phyloP scores from a whole-genome alignment of 2,888 invertebrate species.

The Esperia sulphurella region DNA sequence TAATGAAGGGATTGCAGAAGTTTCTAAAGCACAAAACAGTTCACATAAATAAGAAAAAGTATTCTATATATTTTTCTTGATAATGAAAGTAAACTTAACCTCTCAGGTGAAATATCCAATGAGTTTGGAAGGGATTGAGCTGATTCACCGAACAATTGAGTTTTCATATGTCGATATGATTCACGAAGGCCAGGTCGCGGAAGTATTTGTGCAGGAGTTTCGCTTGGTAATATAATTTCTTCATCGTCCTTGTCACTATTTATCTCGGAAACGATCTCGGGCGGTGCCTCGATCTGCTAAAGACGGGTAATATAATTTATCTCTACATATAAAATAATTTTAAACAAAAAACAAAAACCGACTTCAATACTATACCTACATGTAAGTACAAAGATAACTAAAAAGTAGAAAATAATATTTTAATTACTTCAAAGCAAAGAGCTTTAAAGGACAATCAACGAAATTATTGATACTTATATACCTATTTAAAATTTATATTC shows the following conservation, averaged over 20 bases:
- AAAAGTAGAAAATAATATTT: too few relatives aligned
- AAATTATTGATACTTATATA: too few relatives aligned
- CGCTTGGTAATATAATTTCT: neutral
- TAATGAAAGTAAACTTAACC: constrained; percentile 29
- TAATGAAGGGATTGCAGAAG: too few relatives aligned
- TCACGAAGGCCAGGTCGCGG: constrained; percentile 51
- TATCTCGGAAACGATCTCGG: neutral
- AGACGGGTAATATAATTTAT: neutral
- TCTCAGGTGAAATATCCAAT: constrained; percentile 37
- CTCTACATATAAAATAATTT: neutral
- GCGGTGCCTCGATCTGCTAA: constrained; percentile 9
- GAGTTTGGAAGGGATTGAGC: constrained; percentile 30
- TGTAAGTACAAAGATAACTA: too few relatives aligned
- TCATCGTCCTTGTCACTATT: neutral
- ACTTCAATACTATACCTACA: too few relatives aligned
- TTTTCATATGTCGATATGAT: constrained; percentile 49
- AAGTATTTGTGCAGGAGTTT: constrained; percentile 28
- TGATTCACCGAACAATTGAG: constrained; percentile 33
- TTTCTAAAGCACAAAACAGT: too few relatives aligned
- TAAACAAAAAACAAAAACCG: too few relatives aligned
- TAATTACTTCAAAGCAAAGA: too few relatives aligned
- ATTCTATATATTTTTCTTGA: too few relatives aligned
- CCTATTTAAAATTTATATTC: too few relatives aligned
- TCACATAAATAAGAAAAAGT: too few relatives aligned
- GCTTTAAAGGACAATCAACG: too few relatives aligned